Conservation (phyloP, 2,797 vertebrate genomes). For the Parambassis ranga region DNA sequence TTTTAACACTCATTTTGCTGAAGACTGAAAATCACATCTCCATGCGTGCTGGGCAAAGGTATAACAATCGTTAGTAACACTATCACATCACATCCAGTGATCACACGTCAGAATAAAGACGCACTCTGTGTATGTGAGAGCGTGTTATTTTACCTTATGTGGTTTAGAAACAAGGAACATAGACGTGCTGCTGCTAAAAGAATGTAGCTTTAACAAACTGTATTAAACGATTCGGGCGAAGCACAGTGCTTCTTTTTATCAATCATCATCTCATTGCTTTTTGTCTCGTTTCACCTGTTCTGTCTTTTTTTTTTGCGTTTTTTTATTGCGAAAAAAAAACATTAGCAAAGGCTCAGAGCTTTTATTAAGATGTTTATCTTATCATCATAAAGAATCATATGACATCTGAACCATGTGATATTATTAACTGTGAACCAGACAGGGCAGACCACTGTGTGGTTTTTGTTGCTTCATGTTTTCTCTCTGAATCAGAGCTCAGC, state of each 20-base stretch:
- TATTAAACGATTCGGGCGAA: background rate
- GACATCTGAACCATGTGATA: conserved; percentile 66
- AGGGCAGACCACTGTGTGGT: conserved; percentile 51
- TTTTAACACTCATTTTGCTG: background rate
- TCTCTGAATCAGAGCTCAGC: conserved; percentile 1
- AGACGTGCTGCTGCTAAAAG: background rate
- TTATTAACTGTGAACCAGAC: conserved; percentile 44
- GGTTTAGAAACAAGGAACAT: too few species aligned
- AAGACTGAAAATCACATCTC: background rate
- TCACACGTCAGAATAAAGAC: background rate
- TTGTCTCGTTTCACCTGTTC: background rate
- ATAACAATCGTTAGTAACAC: too few species aligned
- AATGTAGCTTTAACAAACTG: background rate
- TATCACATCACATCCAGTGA: too few species aligned
- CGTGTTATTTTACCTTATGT: background rate
- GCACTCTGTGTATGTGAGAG: background rate
- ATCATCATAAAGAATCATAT: conserved; percentile 61
- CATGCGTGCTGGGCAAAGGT: too few species aligned
- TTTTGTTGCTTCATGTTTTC: conserved; percentile 21
- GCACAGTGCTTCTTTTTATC: background rate
- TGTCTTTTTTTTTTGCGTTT: background rate
- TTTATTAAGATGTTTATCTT: conserved; percentile 40
- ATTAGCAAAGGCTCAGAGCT: conserved; percentile 22
- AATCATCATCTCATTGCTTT: too few species aligned
- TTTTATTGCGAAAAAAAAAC: too few species aligned